These are phyloP conservation scores for Hyles vespertilio DNA, from an alignment of 1,140 invertebrate species.

Conservation along the genomic window DNA sequence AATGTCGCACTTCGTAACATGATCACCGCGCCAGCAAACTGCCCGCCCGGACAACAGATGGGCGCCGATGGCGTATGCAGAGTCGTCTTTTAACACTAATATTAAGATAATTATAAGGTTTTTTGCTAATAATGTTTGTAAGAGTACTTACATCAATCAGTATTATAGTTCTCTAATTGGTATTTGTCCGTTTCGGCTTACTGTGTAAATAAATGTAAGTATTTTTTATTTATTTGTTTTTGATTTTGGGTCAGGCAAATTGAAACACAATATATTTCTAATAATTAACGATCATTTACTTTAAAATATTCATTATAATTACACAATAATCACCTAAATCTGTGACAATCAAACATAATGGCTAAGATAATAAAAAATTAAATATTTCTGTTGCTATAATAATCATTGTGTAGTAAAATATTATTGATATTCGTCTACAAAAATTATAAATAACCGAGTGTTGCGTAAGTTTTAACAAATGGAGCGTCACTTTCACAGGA, in stretches of 20 bases:
- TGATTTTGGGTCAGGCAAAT: background rate
- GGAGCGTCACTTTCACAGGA: slow-evolving; percentile 88
- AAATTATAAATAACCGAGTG: slow-evolving; percentile 90
- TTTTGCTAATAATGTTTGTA: too few relatives aligned
- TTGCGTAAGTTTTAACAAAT: slow-evolving; percentile 93
- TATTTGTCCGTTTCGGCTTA: too few relatives aligned
- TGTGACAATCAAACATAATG: slow-evolving; percentile 58
- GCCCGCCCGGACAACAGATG: slow-evolving; percentile 43
- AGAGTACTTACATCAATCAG: slow-evolving; percentile 3
- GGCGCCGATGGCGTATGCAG: slow-evolving; percentile 55
- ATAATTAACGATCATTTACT: slow-evolving; percentile 74
- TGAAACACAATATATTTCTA: slow-evolving; percentile 53
- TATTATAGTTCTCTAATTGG: slow-evolving; percentile 15
- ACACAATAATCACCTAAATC: slow-evolving; percentile 59
- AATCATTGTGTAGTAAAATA: slow-evolving; percentile 59
- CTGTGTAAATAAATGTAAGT: background rate
- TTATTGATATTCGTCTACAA: slow-evolving; percentile 61
- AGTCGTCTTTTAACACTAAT: slow-evolving; percentile 31
- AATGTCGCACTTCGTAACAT: slow-evolving; percentile 34
- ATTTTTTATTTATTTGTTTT: slow-evolving; percentile 2
- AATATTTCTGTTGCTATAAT: slow-evolving; percentile 38
- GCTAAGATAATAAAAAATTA: slow-evolving; percentile 61
- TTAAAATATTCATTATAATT: slow-evolving; percentile 71
- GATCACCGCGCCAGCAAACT: slow-evolving; percentile 49
- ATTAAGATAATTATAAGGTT: too few relatives aligned